Base-by-base conservation (phyloP, 2,113 vertebrate species). In the Sylvilagus bachmani region DNA sequence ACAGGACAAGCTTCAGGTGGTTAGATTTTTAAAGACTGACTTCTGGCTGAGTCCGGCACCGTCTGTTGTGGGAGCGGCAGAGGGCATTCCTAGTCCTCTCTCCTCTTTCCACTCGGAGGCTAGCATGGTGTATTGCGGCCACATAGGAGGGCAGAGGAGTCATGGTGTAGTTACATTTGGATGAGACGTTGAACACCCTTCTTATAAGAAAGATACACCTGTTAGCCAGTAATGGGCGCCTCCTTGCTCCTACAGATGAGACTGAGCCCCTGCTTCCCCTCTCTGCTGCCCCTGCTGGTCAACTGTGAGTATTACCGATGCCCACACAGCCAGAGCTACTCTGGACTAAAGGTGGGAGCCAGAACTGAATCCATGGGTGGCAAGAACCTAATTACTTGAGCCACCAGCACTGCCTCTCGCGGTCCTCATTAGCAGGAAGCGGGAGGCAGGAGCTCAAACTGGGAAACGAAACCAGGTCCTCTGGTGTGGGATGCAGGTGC, bases 211-310 rank as follows among this genome's bases (percentile, higher is more conserved):
- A 64, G 5, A 8, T 3, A 0, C 2, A 4, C n/a, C 24, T 29
- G 29, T 49, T 51, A 17, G 17, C 0, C 31, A 44, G 27, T 27
- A 22, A 31, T 44, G 62, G 4, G 51, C 1, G 49, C 44, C 29
- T 14, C 24, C 1, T 22, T 17, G 27, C 1, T 2, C 8, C 0
- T 2, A 2, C 5, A 1, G 29, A 25, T 3, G 1, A 62, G 53
- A 12, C 13, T 3, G 14, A 10, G 31, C 8, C 31, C n/a, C 0
- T 12, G 10, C 12, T 83, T 38, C 17, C 53, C 36, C 62, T 69
- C 24, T 84, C 66, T 74, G 55, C 81, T 84, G 29, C 44, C 36
- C 44, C 33, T 33, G 2, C 55, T 24, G 75, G 58, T 24, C 79
- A 44, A 44, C 44, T 44, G 44, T 44, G 44, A 44, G 44, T 44